These are phyloP conservation scores for Muscidifurax raptorellus DNA, from an alignment of 1,140 invertebrate species.

Conservation along the genomic window DNA sequence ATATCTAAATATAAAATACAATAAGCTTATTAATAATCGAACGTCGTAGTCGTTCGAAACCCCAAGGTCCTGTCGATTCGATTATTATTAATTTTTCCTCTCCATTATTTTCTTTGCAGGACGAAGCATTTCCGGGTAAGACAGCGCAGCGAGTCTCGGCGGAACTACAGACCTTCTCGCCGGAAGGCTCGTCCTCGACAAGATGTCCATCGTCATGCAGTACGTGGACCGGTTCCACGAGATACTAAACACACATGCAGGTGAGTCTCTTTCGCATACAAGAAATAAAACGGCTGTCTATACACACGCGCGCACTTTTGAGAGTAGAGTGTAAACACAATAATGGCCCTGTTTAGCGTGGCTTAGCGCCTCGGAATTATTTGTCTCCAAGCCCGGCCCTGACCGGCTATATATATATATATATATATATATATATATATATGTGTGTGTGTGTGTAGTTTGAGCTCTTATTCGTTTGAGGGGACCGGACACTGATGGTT, in stretches of 20 bases:
- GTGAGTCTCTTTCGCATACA: constrained; percentile 66
- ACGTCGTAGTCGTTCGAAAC: background rate
- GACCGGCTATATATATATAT: too few species aligned
- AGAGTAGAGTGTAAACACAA: background rate
- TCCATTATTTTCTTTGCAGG: constrained; percentile 58
- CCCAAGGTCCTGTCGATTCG: background rate
- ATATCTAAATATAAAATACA: too few species aligned
- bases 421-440: too few species aligned
- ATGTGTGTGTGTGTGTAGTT: too few species aligned
- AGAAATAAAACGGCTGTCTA: too few species aligned
- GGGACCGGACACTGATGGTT: background rate
- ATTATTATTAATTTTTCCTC: background rate
- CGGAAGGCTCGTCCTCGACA: constrained; percentile 58
- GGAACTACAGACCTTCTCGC: constrained; percentile 55
- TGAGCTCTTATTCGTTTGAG: background rate
- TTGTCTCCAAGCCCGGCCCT: too few species aligned
- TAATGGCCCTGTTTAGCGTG: background rate
- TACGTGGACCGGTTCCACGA: constrained; percentile 80
- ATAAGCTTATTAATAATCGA: constrained; percentile 20
- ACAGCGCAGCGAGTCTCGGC: constrained; percentile 49
- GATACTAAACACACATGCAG: constrained; percentile 79
- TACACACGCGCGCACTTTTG: background rate
- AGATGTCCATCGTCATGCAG: constrained; percentile 80
- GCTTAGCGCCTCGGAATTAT: constrained; percentile 8
- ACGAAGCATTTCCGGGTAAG: constrained; percentile 59